Evolutionary conservation across 2,888 invertebrate genomes (phyloP).

Genomic region (Acheta domesticus): DNA sequence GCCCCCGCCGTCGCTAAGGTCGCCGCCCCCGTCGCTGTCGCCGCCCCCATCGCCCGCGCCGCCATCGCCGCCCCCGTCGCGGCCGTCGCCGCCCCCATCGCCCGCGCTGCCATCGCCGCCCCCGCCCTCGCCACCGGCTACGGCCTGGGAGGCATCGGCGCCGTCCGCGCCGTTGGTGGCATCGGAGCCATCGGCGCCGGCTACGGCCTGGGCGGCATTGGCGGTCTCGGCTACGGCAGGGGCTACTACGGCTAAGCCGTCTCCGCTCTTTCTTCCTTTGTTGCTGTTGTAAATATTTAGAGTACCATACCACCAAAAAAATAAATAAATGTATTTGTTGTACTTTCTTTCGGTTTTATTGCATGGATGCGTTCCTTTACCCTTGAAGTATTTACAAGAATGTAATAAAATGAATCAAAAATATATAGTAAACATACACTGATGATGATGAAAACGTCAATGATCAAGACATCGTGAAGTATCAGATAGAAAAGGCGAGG

Average conservation of each 20-base stretch:
- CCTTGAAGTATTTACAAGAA: no score
- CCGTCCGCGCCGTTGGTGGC: background rate
- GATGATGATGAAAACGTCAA: no score
- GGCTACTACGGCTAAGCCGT: background rate
- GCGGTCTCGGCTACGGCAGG: background rate
- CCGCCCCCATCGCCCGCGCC: constrained; percentile 24
- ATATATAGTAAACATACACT: no score
- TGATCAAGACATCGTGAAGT: no score
- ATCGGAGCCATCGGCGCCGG: background rate
- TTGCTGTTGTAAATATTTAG: no score
- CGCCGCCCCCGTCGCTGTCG: constrained; percentile 29
- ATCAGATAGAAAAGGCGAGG: no score
- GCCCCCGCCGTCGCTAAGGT: constrained; percentile 29
- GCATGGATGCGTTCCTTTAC: no score
- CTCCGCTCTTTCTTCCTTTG: no score
- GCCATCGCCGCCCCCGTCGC: constrained; percentile 45
- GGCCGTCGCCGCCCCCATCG: constrained; percentile 12
- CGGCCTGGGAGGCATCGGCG: constrained; percentile 24
- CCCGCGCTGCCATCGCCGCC: constrained; percentile 23
- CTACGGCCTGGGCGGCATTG: background rate
- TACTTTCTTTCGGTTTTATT: no score
- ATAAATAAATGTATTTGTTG: no score
- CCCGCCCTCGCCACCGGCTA: constrained; percentile 33
- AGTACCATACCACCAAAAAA: no score
- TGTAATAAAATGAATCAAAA: no score